A percentile compares a stretch with the other conserved stretches of the same genome.
Conservation (phyloP, 2,113 vertebrate species). For the Oreochromis spilurus region DNA sequence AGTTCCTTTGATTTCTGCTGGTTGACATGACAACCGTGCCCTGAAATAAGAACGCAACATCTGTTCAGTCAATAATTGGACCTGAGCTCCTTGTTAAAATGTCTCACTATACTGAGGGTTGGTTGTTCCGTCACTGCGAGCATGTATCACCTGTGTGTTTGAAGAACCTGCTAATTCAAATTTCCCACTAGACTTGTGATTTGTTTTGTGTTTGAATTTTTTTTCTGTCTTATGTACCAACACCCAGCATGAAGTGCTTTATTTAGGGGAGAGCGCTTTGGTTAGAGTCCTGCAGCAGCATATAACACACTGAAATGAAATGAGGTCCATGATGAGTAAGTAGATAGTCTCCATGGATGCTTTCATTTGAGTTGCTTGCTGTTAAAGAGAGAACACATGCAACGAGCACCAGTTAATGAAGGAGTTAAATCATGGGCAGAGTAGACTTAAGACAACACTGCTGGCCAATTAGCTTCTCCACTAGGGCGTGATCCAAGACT, state of each 20-base stretch:
- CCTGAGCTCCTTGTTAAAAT: constrained; percentile 26
- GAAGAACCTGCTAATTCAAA: not conserved
- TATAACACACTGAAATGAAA: not conserved
- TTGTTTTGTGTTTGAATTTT: not conserved
- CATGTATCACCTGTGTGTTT: constrained; percentile 1
- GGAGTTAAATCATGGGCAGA: constrained; percentile 16
- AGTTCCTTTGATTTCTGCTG: constrained; percentile 6
- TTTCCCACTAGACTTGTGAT: not conserved
- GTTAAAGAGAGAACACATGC: not conserved
- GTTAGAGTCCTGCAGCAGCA: not conserved
- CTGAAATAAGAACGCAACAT: constrained; percentile 12
- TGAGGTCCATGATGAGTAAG: not conserved
- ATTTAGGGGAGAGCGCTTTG: not conserved
- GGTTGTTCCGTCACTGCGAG: not conserved
- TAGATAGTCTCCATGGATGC: constrained; percentile 7
- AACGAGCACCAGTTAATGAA: constrained; percentile 10
- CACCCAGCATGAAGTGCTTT: not conserved
- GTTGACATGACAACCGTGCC: constrained; percentile 47
- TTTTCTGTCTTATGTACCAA: not conserved
- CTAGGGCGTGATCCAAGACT: constrained; percentile 8
- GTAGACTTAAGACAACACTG: constrained; percentile 4
- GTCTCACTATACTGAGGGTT: not conserved
- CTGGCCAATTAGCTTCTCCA: constrained; percentile 36
- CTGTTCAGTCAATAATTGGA: constrained; percentile 27
- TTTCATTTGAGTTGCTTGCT: not conserved